Evolutionary conservation across 2,113 vertebrate species (phyloP).

Genomic region (Chauna torquata): DNA sequence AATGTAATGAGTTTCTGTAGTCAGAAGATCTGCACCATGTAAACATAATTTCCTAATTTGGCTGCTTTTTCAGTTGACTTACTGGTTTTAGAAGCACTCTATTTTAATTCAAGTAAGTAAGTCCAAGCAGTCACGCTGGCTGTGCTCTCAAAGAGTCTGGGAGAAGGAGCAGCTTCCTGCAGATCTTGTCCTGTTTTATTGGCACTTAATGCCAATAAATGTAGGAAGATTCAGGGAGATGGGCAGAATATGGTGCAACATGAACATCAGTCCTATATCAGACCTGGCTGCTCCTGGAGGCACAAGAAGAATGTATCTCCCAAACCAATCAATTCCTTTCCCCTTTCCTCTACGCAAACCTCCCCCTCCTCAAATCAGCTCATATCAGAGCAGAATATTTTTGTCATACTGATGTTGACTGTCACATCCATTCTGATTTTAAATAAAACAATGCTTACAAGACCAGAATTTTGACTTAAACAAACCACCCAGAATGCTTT

Average conservation of each 20-base stretch:
- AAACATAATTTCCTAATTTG: not conserved
- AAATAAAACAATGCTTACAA: not conserved
- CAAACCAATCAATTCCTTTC: not conserved
- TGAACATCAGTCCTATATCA: not conserved
- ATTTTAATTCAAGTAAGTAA: not conserved
- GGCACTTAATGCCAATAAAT: not conserved
- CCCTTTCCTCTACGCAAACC: not conserved
- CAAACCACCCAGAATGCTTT: constrained; percentile 30
- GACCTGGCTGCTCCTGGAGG: not conserved
- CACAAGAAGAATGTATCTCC: not conserved
- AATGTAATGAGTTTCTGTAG: not conserved
- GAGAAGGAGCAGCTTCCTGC: not conserved
- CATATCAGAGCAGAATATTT: not conserved
- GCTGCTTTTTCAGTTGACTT: not conserved
- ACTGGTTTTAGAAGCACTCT: not conserved
- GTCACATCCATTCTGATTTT: not conserved
- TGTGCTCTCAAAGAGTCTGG: not conserved
- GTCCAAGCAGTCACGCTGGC: not conserved
- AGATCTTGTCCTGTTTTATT: not conserved
- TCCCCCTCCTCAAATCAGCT: not conserved
- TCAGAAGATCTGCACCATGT: not conserved
- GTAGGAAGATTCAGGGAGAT: not conserved
- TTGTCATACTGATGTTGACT: not conserved
- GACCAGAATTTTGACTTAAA: not conserved
- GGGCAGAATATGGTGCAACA: not conserved